phyloP scores from a whole-genome alignment of 1,140 invertebrate genomes.

The Heliconius eleuchia region DNA sequence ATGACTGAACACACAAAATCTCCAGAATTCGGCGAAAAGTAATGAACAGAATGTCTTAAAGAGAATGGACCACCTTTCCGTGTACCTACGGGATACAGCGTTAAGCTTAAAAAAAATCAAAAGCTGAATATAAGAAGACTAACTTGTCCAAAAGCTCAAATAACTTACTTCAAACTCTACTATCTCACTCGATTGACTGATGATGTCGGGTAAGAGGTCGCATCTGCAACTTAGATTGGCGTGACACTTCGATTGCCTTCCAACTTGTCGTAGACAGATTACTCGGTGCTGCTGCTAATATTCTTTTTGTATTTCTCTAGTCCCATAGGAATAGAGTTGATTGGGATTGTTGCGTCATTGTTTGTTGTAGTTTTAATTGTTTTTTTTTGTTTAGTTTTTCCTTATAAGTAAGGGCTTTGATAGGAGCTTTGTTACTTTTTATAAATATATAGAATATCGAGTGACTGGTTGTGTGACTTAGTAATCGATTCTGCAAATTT shows the following conservation, averaged over 20 bases:
- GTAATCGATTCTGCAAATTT: no score
- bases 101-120: not conserved
- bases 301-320: constrained; percentile 47
- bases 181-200: constrained; percentile 39
- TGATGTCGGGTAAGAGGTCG: constrained; percentile 50
- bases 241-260: constrained; percentile 39
- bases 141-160: not conserved
- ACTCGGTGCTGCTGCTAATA: constrained; percentile 54
- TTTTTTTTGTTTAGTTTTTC: constrained; percentile 19
- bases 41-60: not conserved
- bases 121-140: not conserved
- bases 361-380: constrained; percentile 26
- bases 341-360: constrained; percentile 35
- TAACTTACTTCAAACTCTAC: not conserved
- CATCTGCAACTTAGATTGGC: constrained; percentile 71
- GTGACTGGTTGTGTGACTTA: no score
- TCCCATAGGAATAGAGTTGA: constrained; percentile 42
- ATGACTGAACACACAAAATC: no score
- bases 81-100: not conserved
- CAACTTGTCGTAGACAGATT: constrained; percentile 55
- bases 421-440: no score
- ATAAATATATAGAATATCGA: no score
- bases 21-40: no score
- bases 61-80: not conserved
- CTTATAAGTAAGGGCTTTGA: not conserved